Evolutionary conservation across 2,888 invertebrate genomes (phyloP), one percentile per base, ranked within the genome.

Genomic region (Acanthosepion esculentum): DNA sequence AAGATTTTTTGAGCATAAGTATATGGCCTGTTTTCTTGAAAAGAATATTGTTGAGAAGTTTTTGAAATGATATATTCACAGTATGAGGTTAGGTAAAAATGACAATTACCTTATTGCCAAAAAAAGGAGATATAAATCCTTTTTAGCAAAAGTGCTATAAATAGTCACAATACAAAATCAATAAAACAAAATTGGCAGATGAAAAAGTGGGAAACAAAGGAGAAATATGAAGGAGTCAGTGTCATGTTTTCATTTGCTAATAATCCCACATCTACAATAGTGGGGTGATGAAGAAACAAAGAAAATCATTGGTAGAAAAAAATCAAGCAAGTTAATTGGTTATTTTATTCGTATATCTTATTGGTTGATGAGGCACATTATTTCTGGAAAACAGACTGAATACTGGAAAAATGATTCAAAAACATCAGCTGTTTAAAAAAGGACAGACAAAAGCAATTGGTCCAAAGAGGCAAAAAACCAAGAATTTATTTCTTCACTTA

Each of bases 11-110:
- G 59, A 41, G 41, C 6, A 18, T 59, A 23, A 23, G 6, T 23
- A 59, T 59, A 23, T 59, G 23, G 5, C 20, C 20, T 5, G 6
- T 23, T 7, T 8, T 78, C 78, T 78, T n/a, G 12, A 78, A 29
- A 78, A 78, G 2, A 64, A 64, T 64, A 26, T 64, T 64, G 7
- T 26, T 26, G 23, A n/a, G 12, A 78, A n/a, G n/a, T 78, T 33
- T 78, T n/a, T n/a, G 10, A n/a, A 78, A 78, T 78, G n/a, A 29
- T 78, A 78, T n/a, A 78, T 78, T 78, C 78, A n/a, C n/a, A n/a
- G 33, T 78, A 78, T 78, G 78, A 78, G 78, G 33, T n/a, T 78
- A 78, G 78, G 78, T 78, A 78, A 78, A 78, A 78, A 78, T n/a
- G 8, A 29, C 29, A 29, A 78, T 78, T 8, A 10, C 15, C 10